A percentile compares a stretch with the other conserved stretches of the same genome.
Conservation (phyloP, 2,113 vertebrate species). For the Hyperopisus bebe region DNA sequence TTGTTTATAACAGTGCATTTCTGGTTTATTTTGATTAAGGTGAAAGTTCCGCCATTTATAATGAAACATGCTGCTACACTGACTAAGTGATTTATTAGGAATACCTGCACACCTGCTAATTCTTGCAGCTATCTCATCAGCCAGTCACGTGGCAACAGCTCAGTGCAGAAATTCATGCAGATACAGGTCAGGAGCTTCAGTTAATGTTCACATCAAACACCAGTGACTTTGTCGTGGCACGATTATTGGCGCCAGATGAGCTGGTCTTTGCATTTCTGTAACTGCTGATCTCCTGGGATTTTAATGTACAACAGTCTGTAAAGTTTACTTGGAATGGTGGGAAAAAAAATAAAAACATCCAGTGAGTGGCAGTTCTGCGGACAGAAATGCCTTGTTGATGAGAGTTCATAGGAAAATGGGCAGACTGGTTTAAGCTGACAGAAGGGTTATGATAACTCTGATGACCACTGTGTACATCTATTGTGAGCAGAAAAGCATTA, state of each 20-base stretch:
- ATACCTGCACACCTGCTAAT: background rate
- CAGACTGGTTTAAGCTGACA: background rate
- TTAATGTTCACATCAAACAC: background rate
- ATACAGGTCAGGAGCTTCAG: background rate
- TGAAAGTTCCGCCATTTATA: background rate
- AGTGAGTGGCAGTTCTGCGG: background rate
- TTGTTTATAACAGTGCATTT: background rate
- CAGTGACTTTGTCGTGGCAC: background rate
- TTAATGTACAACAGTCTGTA: background rate
- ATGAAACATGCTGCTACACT: background rate
- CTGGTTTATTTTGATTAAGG: background rate
- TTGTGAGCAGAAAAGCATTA: background rate
- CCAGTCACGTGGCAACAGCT: background rate
- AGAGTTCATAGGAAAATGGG: background rate
- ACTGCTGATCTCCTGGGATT: background rate
- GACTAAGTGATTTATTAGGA: background rate
- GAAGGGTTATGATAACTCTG: background rate
- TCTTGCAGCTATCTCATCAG: background rate
- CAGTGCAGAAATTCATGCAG: background rate
- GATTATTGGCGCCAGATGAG: background rate
- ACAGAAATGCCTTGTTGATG: background rate
- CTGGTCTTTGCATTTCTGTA: background rate
- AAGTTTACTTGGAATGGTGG: background rate
- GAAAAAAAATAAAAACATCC: background rate
- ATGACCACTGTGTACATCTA: background rate